Evolutionary conservation across 2,888 invertebrate species (phyloP).

Genomic region (Lasiommata megera): DNA sequence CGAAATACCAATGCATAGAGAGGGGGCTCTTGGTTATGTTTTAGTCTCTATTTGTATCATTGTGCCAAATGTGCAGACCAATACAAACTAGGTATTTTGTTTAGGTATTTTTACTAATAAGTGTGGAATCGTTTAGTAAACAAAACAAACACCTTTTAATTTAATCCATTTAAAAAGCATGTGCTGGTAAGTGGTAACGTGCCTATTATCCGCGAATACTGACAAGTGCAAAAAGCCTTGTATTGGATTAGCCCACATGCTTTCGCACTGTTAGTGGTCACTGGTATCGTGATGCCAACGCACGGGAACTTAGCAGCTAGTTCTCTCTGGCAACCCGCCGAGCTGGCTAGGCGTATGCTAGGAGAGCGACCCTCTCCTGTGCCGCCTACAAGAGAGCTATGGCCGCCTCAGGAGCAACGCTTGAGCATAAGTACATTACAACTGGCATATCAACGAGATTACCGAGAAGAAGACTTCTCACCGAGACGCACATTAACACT

Average conservation of each 20-base stretch:
- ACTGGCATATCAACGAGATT: slow-evolving; percentile 62
- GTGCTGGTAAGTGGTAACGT: slow-evolving; percentile 20
- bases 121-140: no score
- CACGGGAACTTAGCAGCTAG: slow-evolving; percentile 73
- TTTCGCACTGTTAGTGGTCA: slow-evolving; percentile 58
- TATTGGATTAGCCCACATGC: slow-evolving; percentile 67
- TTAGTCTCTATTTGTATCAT: no score
- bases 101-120: no score
- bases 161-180: slow-evolving; percentile 25
- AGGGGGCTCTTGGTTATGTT: no score
- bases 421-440: slow-evolving; percentile 73
- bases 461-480: slow-evolving; percentile 49
- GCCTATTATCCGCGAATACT: slow-evolving; percentile 50
- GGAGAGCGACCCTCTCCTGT: slow-evolving; percentile 72
- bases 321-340: slow-evolving; percentile 76
- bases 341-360: slow-evolving; percentile 69
- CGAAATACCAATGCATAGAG: no score
- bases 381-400: slow-evolving; percentile 69
- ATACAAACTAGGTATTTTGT: no score
- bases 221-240: slow-evolving; percentile 68
- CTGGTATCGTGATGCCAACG: slow-evolving; percentile 66
- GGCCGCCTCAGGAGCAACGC: slow-evolving; percentile 58
- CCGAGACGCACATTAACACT: slow-evolving; percentile 61
- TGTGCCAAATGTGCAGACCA: no score
- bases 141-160: slow-evolving; percentile 6